Evolutionary conservation across 2,113 vertebrate species (phyloP).

Genomic region (Hippocampus barbouri): DNA sequence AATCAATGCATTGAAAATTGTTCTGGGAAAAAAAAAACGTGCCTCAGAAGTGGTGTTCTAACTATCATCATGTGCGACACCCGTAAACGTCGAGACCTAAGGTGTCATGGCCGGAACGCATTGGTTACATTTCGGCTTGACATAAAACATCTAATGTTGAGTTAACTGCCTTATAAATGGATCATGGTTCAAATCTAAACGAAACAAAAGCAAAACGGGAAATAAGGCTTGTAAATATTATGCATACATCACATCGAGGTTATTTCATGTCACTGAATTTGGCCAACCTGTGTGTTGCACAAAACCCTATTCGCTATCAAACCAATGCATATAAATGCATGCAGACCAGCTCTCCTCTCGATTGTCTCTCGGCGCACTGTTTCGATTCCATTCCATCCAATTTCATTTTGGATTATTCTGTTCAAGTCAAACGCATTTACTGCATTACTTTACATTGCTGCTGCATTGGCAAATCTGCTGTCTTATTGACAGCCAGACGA

Average conservation of each 20-base stretch:
- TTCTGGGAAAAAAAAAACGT: no score
- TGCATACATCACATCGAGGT: neutral
- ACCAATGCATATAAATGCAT: slow-evolving; percentile 16
- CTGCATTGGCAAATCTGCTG: slow-evolving; percentile 10
- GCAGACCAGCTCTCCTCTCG: slow-evolving; percentile 6
- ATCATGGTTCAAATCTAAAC: neutral
- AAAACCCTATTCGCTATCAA: neutral
- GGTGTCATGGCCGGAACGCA: no score
- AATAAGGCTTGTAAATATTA: neutral
- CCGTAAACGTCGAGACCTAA: no score
- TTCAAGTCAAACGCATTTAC: slow-evolving; percentile 11
- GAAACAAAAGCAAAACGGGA: neutral
- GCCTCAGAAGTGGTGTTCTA: no score
- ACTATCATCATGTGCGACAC: no score
- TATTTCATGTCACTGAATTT: slow-evolving; percentile 4
- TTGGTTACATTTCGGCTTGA: neutral
- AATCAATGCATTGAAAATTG: no score
- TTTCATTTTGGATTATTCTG: neutral
- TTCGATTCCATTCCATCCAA: slow-evolving; percentile 2
- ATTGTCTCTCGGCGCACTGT: neutral
- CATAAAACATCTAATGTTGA: neutral
- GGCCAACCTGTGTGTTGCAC: neutral
- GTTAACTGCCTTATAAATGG: neutral
- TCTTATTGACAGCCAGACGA: slow-evolving; percentile 20
- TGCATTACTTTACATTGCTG: slow-evolving; percentile 11